Conservation (phyloP, 2,797 vertebrate species). For the Alouatta caraya region DNA sequence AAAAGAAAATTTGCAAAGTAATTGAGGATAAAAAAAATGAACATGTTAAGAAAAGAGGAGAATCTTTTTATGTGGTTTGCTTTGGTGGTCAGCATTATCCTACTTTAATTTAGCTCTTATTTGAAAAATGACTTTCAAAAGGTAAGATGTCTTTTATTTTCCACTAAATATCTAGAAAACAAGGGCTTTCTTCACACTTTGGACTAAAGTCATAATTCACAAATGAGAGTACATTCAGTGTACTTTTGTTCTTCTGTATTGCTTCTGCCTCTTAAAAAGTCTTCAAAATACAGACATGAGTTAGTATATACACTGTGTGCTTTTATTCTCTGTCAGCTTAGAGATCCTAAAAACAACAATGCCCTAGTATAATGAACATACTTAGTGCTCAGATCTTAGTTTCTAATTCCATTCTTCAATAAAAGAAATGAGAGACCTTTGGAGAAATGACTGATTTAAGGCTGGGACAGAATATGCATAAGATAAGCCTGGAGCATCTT, state of each 20-base stretch:
- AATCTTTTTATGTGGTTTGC: neutral
- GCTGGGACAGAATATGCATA: no score
- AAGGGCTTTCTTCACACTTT: neutral
- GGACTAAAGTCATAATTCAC: neutral
- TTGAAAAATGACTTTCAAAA: slow-evolving; percentile 26
- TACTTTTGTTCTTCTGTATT: neutral
- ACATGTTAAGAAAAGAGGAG: neutral
- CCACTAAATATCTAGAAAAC: neutral
- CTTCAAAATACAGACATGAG: neutral
- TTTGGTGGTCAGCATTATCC: neutral
- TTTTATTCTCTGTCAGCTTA: neutral
- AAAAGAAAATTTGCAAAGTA: neutral
- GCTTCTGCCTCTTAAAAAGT: neutral
- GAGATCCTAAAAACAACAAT: neutral
- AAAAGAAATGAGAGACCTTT: no score
- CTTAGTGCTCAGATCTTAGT: no score
- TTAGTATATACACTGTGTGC: neutral
- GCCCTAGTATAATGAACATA: neutral
- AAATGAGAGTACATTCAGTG: neutral
- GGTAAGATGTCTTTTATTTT: neutral
- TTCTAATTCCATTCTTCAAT: no score
- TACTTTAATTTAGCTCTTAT: neutral
- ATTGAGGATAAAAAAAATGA: neutral
- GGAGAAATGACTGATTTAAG: no score
- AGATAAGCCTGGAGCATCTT: no score